These are phyloP conservation scores for Drosophila falleni DNA, from an alignment of 2,888 invertebrate genomes.

Conservation along the genomic window DNA sequence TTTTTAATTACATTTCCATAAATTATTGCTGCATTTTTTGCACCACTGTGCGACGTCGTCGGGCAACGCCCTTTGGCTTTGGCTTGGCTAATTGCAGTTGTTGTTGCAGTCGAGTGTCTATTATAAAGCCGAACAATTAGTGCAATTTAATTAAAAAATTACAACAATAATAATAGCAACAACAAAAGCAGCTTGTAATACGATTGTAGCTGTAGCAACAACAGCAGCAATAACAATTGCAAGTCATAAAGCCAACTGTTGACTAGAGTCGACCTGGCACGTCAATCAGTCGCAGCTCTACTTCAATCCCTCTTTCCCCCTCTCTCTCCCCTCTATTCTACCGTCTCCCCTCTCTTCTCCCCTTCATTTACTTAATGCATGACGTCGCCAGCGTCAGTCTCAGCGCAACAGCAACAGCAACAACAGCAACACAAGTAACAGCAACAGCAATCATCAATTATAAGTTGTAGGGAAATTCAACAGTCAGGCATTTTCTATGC, in stretches of 20 bases:
- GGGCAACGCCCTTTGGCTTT: conserved; percentile 48
- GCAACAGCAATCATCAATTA: conserved; percentile 69
- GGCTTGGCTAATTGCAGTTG: conserved; percentile 68
- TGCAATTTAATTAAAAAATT: conserved; percentile 79
- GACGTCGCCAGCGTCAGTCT: conserved; percentile 41
- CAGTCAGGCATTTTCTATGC: conserved; percentile 51
- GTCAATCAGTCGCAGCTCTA: conserved; percentile 59
- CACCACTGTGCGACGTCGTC: conserved; percentile 26
- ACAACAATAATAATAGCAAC: conserved; percentile 53
- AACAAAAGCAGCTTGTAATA: conserved; percentile 19
- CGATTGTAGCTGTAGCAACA: conserved; percentile 25
- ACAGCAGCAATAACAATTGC: conserved; percentile 47
- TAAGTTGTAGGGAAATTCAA: conserved; percentile 54
- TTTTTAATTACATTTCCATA: conserved; percentile 57
- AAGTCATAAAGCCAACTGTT: conserved; percentile 49
- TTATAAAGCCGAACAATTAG: conserved; percentile 73
- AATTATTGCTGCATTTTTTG: conserved; percentile 50
- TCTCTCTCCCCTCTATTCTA: background rate
- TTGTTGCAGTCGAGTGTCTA: conserved; percentile 47
- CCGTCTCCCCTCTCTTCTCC: background rate
- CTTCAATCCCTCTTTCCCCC: conserved; percentile 11
- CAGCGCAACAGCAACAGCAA: background rate
- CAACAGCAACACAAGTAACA: background rate
- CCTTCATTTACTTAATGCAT: conserved; percentile 41
- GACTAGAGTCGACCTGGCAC: conserved; percentile 66